A percentile compares a stretch with the other conserved stretches of the same genome.
Conservation (phyloP, 2,888 invertebrate genomes). For the Lasius fuliginosus region DNA sequence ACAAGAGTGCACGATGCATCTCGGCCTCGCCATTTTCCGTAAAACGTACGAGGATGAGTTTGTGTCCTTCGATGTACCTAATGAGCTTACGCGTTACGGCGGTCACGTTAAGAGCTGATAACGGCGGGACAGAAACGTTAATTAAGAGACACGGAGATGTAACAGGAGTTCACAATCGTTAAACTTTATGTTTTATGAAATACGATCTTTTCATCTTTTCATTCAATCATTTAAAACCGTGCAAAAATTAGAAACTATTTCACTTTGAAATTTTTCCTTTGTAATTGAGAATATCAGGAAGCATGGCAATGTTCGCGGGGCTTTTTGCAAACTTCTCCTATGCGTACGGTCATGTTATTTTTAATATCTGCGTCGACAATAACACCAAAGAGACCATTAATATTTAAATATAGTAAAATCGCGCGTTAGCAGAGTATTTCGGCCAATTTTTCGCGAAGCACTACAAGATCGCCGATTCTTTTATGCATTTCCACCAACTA, state of each 20-base stretch:
- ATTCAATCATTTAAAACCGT: not conserved
- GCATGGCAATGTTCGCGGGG: not conserved
- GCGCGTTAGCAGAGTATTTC: not conserved
- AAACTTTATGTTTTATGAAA: not conserved
- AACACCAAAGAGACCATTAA: not conserved
- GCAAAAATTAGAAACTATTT: not conserved
- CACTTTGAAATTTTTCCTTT: not conserved
- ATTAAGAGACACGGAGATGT: not conserved
- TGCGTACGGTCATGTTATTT: not conserved
- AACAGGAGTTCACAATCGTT: not conserved
- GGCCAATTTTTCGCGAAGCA: not conserved
- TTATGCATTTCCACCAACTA: not conserved
- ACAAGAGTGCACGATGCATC: conserved; percentile 22
- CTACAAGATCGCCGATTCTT: not conserved
- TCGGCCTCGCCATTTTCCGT: conserved; percentile 19
- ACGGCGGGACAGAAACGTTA: conserved; percentile 3
- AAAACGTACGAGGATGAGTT: conserved; percentile 7
- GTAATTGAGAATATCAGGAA: not conserved
- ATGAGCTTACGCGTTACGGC: not conserved
- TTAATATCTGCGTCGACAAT: not conserved
- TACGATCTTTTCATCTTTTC: not conserved
- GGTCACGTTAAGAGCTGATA: conserved; percentile 6
- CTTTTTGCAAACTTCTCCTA: not conserved
- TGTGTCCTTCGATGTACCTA: conserved; percentile 21
- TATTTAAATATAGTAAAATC: conserved; percentile 3